These are phyloP conservation scores for Heliocidaris tuberculata DNA, from an alignment of 35 echinoderm and acorn worm species.

Conservation along the genomic window DNA sequence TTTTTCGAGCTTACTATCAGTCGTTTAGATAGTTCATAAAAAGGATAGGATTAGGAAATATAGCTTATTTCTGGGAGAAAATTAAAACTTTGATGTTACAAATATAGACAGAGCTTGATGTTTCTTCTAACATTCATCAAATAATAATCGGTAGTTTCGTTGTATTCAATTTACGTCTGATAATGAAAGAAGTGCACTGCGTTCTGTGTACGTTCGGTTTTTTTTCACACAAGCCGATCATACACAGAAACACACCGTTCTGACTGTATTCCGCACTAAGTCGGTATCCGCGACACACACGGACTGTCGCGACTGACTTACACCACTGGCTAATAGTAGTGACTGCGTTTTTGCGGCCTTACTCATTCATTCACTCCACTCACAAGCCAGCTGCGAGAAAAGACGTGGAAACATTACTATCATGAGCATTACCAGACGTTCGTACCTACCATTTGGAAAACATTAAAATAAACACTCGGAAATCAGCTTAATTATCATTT, in stretches of 20 bases:
- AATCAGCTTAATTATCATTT: neutral
- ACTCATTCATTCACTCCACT: constrained; percentile 46
- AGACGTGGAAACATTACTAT: constrained; percentile 38
- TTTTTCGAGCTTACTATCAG: neutral
- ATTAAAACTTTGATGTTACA: too few species aligned
- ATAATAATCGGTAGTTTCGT: too few species aligned
- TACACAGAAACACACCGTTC: neutral
- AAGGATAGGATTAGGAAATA: too few species aligned
- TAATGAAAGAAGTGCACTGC: constrained; percentile 6
- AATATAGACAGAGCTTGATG: too few species aligned
- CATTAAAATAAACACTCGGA: neutral
- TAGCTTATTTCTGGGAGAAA: too few species aligned
- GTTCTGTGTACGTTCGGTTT: constrained; percentile 2
- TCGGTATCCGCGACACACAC: constrained; percentile 16
- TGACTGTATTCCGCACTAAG: neutral
- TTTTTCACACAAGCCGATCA: neutral
- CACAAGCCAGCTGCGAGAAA: neutral
- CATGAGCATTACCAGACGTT: neutral
- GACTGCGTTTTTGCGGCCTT: constrained; percentile 43
- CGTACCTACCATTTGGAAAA: neutral
- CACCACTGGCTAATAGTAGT: constrained; percentile 14
- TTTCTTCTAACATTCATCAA: too few species aligned
- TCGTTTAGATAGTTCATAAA: too few species aligned
- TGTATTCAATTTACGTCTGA: neutral
- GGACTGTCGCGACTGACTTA: constrained; percentile 8